phyloP scores from a whole-genome alignment of 2,888 invertebrate species.

The Cheilosia vernalis region DNA sequence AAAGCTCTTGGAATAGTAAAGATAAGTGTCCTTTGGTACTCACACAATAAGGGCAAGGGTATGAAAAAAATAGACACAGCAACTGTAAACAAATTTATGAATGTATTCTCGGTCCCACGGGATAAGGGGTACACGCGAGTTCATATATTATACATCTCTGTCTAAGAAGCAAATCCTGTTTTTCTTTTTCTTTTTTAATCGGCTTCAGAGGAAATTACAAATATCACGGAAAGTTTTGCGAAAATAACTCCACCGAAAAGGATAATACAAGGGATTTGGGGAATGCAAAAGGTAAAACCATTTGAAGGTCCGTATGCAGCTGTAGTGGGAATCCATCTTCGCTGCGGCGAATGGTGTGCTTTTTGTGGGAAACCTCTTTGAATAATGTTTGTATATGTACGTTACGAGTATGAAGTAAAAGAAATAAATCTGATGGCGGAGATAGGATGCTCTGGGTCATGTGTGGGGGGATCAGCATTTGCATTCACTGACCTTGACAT shows the following conservation, averaged over 20 bases:
- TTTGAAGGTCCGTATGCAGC: background rate
- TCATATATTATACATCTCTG: constrained; percentile 18
- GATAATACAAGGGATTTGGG: constrained; percentile 45
- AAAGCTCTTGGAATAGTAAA: constrained; percentile 48
- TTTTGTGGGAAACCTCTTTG: constrained; percentile 19
- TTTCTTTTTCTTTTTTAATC: constrained; percentile 38
- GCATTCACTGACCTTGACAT: too few relatives aligned
- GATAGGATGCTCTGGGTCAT: background rate
- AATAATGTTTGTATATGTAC: background rate
- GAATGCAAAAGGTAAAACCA: constrained; percentile 5
- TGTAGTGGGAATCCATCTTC: constrained; percentile 6
- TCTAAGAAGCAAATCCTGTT: constrained; percentile 27
- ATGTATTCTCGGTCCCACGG: constrained; percentile 50
- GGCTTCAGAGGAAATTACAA: constrained; percentile 69
- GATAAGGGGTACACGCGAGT: constrained; percentile 54
- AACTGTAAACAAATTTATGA: constrained; percentile 57
- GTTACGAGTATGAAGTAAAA: background rate
- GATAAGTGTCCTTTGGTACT: constrained; percentile 69
- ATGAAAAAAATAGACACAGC: constrained; percentile 36
- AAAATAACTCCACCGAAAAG: constrained; percentile 39
- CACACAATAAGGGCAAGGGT: constrained; percentile 62
- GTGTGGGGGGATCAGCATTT: background rate
- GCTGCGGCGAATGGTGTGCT: background rate
- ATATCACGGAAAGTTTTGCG: constrained; percentile 48
- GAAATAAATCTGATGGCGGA: background rate